A percentile compares a stretch with the other conserved stretches of the same genome.
These are phyloP conservation scores for Palloptera scutellata DNA, from an alignment of 2,888 invertebrate species.

Conservation along the genomic window DNA sequence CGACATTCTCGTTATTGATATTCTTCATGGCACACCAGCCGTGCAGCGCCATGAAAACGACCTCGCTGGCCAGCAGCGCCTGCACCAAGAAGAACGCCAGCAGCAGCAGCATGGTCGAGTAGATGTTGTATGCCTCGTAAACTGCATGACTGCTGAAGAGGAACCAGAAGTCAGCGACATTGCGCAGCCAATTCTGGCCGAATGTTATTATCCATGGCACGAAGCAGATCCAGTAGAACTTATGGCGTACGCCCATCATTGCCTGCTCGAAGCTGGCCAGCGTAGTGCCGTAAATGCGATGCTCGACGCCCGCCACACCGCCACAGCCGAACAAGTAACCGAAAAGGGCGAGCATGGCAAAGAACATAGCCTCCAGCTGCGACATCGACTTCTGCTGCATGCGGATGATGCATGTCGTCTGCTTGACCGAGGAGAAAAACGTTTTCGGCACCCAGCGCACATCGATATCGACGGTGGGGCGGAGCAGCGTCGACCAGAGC, in stretches of 20 bases:
- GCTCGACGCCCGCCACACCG: constrained; percentile 26
- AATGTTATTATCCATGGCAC: constrained; percentile 49
- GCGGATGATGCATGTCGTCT: constrained; percentile 38
- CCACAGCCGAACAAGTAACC: constrained; percentile 41
- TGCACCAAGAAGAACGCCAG: constrained; percentile 38
- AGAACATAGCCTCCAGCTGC: constrained; percentile 41
- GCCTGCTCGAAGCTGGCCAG: constrained; percentile 40
- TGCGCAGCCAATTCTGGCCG: constrained; percentile 42
- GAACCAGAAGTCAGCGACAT: constrained; percentile 40
- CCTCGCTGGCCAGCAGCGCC: constrained; percentile 42
- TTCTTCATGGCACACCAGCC: constrained; percentile 46
- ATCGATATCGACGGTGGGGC: constrained; percentile 37
- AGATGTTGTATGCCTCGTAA: constrained; percentile 40
- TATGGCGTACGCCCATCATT: constrained; percentile 41
- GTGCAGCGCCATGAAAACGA: constrained; percentile 42
- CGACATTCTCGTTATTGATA: constrained; percentile 42
- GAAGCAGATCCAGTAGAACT: constrained; percentile 46
- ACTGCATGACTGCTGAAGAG: constrained; percentile 36
- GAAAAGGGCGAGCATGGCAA: constrained; percentile 42
- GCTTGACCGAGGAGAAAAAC: constrained; percentile 39
- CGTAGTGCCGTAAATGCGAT: constrained; percentile 34
- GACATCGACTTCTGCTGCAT: constrained; percentile 35
- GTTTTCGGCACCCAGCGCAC: constrained; percentile 41
- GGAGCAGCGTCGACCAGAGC: constrained; percentile 42
- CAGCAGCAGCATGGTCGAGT: constrained; percentile 35